Percentiles rank a stretch among this genome's conserved stretches.
Evolutionary conservation across 2,888 invertebrate genomes (phyloP).

Genomic region (Scaptomyza reducta): DNA sequence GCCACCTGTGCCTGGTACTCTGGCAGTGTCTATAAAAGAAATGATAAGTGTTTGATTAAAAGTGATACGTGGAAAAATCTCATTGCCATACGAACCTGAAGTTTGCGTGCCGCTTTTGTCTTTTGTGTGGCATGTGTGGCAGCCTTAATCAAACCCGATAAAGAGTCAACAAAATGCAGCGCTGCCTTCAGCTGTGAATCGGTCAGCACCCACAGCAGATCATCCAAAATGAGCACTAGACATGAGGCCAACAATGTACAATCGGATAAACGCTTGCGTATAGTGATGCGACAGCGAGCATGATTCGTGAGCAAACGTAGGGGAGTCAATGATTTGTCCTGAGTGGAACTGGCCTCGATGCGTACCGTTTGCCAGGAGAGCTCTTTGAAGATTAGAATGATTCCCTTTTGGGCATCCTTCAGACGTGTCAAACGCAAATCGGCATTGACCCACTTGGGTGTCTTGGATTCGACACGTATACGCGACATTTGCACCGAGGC

Average conservation of each 20-base stretch:
- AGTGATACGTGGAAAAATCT: background rate
- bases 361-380: slow-evolving; percentile 98
- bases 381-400: slow-evolving; percentile 98
- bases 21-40: slow-evolving; percentile 85
- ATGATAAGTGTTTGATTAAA: background rate
- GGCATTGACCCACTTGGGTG: slow-evolving; percentile 93
- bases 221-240: slow-evolving; percentile 96
- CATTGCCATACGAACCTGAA: slow-evolving; percentile 86
- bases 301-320: slow-evolving; percentile 96
- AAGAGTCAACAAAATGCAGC: slow-evolving; percentile 93
- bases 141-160: slow-evolving; percentile 92
- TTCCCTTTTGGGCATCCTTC: slow-evolving; percentile 94
- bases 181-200: slow-evolving; percentile 98
- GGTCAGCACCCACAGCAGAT: slow-evolving; percentile 98
- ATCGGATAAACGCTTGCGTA: slow-evolving; percentile 96
- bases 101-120: slow-evolving; percentile 93
- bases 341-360: slow-evolving; percentile 95
- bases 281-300: slow-evolving; percentile 96
- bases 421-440: slow-evolving; percentile 96
- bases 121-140: slow-evolving; percentile 91
- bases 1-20: slow-evolving; percentile 90
- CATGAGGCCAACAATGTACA: slow-evolving; percentile 96
- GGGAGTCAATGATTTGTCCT: slow-evolving; percentile 92
- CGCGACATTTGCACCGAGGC: slow-evolving; percentile 98
- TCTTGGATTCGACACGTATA: slow-evolving; percentile 96